Evolutionary conservation across 2,113 vertebrate species (phyloP).

Genomic region (Recurvirostra avosetta): DNA sequence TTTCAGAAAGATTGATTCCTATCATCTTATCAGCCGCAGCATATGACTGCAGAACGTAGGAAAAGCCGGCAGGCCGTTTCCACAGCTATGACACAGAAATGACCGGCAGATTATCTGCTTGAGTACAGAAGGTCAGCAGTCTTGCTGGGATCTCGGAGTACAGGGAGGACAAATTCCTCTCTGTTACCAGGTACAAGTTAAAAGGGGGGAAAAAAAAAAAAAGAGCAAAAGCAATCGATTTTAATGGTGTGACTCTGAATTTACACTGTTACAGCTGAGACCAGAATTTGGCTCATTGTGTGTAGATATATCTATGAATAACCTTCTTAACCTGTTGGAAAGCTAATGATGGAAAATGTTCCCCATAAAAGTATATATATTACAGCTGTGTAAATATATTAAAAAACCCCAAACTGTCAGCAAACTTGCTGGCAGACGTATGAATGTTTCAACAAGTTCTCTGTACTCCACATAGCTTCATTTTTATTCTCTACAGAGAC

Average conservation of each 20-base stretch:
- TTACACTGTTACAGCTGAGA: background rate
- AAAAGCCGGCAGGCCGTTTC: background rate
- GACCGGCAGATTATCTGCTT: slow-evolving; percentile 18
- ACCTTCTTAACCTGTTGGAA: slow-evolving; percentile 63
- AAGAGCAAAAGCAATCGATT: background rate
- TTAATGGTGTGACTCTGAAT: slow-evolving; percentile 30
- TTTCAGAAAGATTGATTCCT: slow-evolving; percentile 55
- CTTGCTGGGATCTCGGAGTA: slow-evolving; percentile 24
- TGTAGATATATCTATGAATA: slow-evolving; percentile 71
- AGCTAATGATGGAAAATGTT: slow-evolving; percentile 71
- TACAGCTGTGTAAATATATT: slow-evolving; percentile 68
- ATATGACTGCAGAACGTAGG: background rate
- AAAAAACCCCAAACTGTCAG: slow-evolving; percentile 46
- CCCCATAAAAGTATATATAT: slow-evolving; percentile 62
- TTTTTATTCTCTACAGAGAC: slow-evolving; percentile 48
- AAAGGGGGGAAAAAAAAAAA: background rate
- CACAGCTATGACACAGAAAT: slow-evolving; percentile 24
- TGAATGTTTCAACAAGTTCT: slow-evolving; percentile 63
- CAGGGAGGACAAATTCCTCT: slow-evolving; percentile 40
- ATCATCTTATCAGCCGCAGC: slow-evolving; percentile 1
- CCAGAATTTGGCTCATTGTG: slow-evolving; percentile 34
- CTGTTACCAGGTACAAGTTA: slow-evolving; percentile 26
- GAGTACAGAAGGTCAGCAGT: slow-evolving; percentile 60
- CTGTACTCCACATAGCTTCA: slow-evolving; percentile 50
- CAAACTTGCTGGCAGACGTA: slow-evolving; percentile 58